Conservation (phyloP, 35 echinoderm and acorn worm genomes). For the Hemicentrotus pulcherrimus region DNA sequence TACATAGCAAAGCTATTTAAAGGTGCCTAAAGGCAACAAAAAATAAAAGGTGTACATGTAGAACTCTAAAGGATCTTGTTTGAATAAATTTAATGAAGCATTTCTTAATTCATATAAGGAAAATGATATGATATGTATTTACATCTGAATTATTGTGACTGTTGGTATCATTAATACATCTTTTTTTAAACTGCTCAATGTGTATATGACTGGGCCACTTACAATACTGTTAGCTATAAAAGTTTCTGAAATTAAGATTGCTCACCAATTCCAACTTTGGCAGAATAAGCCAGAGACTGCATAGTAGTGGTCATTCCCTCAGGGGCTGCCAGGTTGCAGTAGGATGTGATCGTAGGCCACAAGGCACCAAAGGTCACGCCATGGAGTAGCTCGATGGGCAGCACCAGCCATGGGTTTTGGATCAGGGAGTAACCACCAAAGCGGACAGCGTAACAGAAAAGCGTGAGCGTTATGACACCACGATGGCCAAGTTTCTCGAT, state of each 20-base stretch:
- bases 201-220: too few relatives aligned
- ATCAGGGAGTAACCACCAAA: conserved; percentile 65
- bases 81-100: too few relatives aligned
- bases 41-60: too few relatives aligned
- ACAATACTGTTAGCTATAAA: not conserved
- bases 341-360: conserved; percentile 61
- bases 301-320: conserved; percentile 71
- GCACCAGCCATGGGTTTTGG: conserved; percentile 58
- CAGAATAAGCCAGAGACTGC: conserved; percentile 54
- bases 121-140: too few relatives aligned
- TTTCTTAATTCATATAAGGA: too few relatives aligned
- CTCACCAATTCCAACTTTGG: conserved; percentile 71
- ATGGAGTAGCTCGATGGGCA: conserved; percentile 66
- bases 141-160: too few relatives aligned
- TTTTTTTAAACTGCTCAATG: not conserved
- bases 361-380: conserved; percentile 69
- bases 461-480: conserved; percentile 52
- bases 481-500: conserved; percentile 62
- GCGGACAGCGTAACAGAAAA: conserved; percentile 70
- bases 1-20: too few relatives aligned
- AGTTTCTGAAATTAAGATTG: not conserved
- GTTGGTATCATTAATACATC: not conserved
- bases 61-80: too few relatives aligned
- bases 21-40: too few relatives aligned
- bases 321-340: conserved; percentile 66